phyloP scores from a whole-genome alignment of 2,113 vertebrate species.

The Ammospiza caudacuta region DNA sequence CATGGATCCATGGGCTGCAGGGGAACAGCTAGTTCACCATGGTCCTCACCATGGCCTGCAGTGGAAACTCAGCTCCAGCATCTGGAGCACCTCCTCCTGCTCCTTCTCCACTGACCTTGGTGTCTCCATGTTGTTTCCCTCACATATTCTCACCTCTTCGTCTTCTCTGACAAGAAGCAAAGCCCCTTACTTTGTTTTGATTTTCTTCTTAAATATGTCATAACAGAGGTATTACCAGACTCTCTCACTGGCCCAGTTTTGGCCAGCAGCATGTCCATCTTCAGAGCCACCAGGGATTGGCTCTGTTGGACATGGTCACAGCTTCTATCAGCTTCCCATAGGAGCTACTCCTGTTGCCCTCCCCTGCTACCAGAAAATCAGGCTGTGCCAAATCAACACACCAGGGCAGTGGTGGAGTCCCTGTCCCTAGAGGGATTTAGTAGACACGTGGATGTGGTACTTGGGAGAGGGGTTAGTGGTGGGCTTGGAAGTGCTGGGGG shows the following conservation, averaged over 20 bases:
- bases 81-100: neutral
- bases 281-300: neutral
- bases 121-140: neutral
- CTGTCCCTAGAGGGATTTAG: neutral
- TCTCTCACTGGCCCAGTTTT: neutral
- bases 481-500: neutral
- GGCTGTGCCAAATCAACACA: neutral
- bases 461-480: neutral
- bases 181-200: too few species aligned
- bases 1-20: neutral
- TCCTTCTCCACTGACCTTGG: neutral
- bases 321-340: neutral
- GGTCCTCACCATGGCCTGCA: neutral
- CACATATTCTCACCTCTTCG: neutral
- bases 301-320: rapidly evolving
- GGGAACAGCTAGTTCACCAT: neutral
- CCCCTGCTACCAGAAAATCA: rapidly evolving
- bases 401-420: neutral
- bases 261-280: neutral
- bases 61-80: rapidly evolving
- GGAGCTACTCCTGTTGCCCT: neutral
- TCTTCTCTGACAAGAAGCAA: neutral
- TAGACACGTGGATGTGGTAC: neutral
- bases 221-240: neutral
- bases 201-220: neutral